A percentile compares a stretch with the other conserved stretches of the same genome.
phyloP scores from a whole-genome alignment of 2,113 vertebrate genomes.

The Bagarius yarrelli region DNA sequence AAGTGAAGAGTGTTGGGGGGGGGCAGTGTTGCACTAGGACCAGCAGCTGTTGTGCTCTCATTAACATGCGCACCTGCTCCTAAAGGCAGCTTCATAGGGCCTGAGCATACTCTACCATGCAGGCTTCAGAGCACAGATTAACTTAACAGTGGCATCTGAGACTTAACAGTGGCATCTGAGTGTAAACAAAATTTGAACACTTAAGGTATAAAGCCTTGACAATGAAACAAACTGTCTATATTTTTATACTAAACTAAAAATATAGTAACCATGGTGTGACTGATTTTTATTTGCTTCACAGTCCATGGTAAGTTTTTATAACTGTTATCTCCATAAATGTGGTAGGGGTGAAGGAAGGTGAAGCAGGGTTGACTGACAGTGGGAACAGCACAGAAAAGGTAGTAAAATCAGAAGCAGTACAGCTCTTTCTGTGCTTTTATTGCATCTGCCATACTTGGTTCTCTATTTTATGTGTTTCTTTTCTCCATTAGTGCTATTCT shows the following conservation, averaged over 20 bases:
- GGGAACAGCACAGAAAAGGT: slow-evolving; percentile 39
- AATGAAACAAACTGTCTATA: neutral
- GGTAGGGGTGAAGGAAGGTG: neutral
- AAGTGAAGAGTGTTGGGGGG: slow-evolving; percentile 41
- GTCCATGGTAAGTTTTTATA: neutral
- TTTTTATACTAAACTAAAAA: neutral
- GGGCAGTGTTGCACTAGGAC: slow-evolving; percentile 24
- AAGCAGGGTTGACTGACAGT: too few species aligned
- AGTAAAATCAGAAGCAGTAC: slow-evolving; percentile 24
- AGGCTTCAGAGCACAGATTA: slow-evolving; percentile 60
- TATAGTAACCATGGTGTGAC: neutral
- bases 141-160: neutral
- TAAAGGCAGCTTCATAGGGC: slow-evolving; percentile 68
- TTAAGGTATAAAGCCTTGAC: neutral
- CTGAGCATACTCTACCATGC: slow-evolving; percentile 74
- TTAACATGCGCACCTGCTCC: slow-evolving; percentile 93
- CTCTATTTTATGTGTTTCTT: slow-evolving; percentile 65
- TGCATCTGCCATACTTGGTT: slow-evolving; percentile 47
- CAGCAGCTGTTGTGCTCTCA: slow-evolving; percentile 81
- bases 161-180: neutral
- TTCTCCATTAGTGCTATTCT: slow-evolving; percentile 62
- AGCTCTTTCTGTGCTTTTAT: slow-evolving; percentile 39
- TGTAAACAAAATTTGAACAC: neutral
- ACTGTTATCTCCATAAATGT: neutral
- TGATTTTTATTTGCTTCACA: neutral